Percentiles rank a stretch among this genome's conserved stretches.
phyloP scores from a whole-genome alignment of 2,113 vertebrate genomes.

The Esox niger region DNA sequence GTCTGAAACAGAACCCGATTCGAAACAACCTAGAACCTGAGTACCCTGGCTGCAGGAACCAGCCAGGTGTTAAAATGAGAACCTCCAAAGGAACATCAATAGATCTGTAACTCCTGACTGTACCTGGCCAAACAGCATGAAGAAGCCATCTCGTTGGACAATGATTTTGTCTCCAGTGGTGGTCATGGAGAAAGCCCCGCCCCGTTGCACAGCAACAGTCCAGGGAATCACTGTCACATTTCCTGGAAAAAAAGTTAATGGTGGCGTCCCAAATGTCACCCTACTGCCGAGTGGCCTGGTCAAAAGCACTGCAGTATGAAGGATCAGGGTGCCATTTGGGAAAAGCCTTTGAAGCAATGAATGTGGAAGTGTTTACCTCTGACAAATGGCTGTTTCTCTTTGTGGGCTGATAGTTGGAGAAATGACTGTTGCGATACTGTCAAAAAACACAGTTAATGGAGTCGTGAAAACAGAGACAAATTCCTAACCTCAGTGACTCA shows the following conservation, averaged over 20 bases:
- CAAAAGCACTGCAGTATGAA: too few relatives aligned
- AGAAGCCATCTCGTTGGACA: conserved; percentile 68
- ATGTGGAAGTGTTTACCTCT: conserved; percentile 63
- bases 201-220: conserved; percentile 60
- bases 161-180: conserved; percentile 63
- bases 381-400: conserved; percentile 51
- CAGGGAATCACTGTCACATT: conserved; percentile 66
- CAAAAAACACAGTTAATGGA: conserved; percentile 19
- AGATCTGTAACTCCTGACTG: conserved; percentile 29
- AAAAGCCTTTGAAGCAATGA: too few relatives aligned
- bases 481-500: too few relatives aligned
- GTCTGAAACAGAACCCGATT: too few relatives aligned
- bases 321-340: too few relatives aligned
- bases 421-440: conserved; percentile 53
- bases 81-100: too few relatives aligned
- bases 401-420: conserved; percentile 60
- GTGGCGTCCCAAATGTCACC: too few relatives aligned
- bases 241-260: conserved; percentile 58
- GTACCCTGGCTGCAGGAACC: too few relatives aligned
- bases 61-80: conserved; percentile 25
- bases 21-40: too few relatives aligned
- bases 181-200: conserved; percentile 60
- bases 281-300: too few relatives aligned
- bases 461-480: background rate
- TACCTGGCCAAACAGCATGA: conserved; percentile 72